Evolutionary conservation across 2,113 vertebrate species (phyloP).

Genomic region (Lophotis ruficrista): DNA sequence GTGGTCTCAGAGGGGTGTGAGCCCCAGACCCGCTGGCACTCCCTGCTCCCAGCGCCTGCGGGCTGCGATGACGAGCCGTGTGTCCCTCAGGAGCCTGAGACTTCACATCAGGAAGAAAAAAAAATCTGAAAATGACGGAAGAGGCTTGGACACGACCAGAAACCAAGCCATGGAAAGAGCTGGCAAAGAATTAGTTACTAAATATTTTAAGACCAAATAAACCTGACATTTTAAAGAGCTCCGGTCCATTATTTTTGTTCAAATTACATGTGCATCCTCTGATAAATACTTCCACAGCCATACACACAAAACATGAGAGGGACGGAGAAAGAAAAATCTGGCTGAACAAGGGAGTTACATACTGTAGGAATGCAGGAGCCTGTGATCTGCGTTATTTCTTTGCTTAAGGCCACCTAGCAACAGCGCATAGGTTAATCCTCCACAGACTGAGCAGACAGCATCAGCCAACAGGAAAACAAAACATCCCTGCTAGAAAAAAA

Average conservation of each 20-base stretch:
- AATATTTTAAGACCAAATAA: conserved; percentile 43
- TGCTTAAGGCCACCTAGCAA: conserved; percentile 73
- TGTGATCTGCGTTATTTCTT: conserved; percentile 65
- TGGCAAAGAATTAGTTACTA: background rate
- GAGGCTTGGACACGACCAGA: background rate
- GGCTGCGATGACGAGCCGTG: background rate
- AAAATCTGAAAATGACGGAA: background rate
- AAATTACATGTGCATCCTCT: background rate
- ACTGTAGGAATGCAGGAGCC: conserved; percentile 52
- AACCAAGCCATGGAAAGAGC: background rate
- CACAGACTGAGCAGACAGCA: conserved; percentile 58
- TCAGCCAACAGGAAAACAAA: conserved; percentile 69
- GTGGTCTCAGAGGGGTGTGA: background rate
- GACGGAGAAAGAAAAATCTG: conserved; percentile 19
- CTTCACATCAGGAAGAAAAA: background rate
- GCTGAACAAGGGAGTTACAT: conserved; percentile 52
- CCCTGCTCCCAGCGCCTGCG: fast-evolving
- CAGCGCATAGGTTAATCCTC: conserved; percentile 68
- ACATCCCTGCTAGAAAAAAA: conserved; percentile 24
- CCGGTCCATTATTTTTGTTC: background rate
- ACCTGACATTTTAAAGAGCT: background rate
- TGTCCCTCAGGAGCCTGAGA: background rate
- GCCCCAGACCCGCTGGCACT: background rate
- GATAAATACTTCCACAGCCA: background rate
- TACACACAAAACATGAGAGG: background rate